phyloP scores from a whole-genome alignment of 2,113 vertebrate species.

The Hirundichthys speculiger region DNA sequence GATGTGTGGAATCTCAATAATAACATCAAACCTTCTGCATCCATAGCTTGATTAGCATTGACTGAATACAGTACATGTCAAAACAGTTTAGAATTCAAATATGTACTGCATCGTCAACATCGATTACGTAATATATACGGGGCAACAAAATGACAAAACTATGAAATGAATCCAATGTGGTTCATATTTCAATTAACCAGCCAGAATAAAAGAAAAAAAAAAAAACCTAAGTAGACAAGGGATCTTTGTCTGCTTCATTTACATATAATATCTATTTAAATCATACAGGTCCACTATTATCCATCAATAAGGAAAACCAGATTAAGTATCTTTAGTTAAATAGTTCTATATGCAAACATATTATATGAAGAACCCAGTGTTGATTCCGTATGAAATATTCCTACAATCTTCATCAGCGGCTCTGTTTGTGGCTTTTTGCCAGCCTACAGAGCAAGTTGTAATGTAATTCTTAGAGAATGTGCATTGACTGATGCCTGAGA shows the following conservation, averaged over 20 bases:
- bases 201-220: too few species aligned
- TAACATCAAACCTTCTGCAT: conserved; percentile 70
- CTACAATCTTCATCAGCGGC: conserved; percentile 42
- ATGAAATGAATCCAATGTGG: background rate
- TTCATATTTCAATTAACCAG: too few species aligned
- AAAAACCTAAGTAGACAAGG: too few species aligned
- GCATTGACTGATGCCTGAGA: conserved; percentile 64
- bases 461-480: conserved; percentile 66
- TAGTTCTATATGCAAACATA: too few species aligned
- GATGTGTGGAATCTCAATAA: conserved; percentile 75
- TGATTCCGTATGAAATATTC: conserved; percentile 34
- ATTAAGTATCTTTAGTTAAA: too few species aligned
- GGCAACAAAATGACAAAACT: background rate
- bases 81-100: conserved; percentile 33
- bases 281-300: background rate
- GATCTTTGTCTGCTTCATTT: background rate
- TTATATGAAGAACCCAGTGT: too few species aligned
- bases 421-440: conserved; percentile 48
- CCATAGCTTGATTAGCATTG: conserved; percentile 70
- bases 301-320: too few species aligned
- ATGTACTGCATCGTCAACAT: background rate
- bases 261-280: background rate
- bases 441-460: conserved; percentile 51
- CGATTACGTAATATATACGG: background rate
- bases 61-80: conserved; percentile 60